Conservation (phyloP, 2,797 vertebrate species). For the Orestias chungarensis region DNA sequence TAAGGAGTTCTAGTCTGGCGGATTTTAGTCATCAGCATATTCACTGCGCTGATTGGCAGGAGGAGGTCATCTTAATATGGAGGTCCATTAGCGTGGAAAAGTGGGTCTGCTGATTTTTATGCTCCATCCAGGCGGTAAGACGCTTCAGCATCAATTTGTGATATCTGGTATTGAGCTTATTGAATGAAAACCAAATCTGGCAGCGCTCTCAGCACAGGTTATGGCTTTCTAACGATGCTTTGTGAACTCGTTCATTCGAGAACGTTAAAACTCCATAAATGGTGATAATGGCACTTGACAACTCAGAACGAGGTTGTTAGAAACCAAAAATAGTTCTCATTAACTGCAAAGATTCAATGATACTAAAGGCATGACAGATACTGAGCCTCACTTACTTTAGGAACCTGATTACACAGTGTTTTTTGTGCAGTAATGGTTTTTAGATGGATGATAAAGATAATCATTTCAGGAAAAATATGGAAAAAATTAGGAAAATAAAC, state of each 20-base stretch:
- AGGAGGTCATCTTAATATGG: conserved; percentile 57
- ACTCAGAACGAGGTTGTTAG: background rate
- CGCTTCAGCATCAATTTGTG: conserved; percentile 12
- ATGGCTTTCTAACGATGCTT: background rate
- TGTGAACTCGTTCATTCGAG: background rate
- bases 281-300: background rate
- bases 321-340: conserved; percentile 10
- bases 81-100: conserved; percentile 28
- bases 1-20: conserved; percentile 55
- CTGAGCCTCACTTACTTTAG: background rate
- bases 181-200: conserved; percentile 6
- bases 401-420: background rate
- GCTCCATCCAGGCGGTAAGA: conserved; percentile 12
- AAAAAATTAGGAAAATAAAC: no score
- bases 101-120: conserved; percentile 39
- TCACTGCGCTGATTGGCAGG: conserved; percentile 58
- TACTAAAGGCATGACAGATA: background rate
- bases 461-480: background rate
- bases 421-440: background rate
- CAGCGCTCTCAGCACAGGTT: background rate
- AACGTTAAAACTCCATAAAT: background rate
- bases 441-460: background rate
- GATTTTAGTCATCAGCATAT: conserved; percentile 66
- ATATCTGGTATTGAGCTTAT: conserved; percentile 14
- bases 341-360: background rate